Conservation (phyloP, 2,113 vertebrate species). For the Indicator maculatus region DNA sequence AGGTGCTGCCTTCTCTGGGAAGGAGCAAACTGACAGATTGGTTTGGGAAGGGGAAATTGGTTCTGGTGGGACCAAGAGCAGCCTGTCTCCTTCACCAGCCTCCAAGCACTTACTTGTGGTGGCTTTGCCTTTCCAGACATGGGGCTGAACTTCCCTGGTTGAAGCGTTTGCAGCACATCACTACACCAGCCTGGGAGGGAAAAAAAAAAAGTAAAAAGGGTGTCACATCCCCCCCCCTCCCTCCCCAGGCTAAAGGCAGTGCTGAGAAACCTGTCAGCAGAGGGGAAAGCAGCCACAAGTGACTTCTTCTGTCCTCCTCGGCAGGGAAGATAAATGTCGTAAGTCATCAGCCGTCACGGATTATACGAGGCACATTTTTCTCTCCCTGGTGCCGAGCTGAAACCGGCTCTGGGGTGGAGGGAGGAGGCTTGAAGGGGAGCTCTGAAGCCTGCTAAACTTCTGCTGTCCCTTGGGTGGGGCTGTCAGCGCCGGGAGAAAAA, state of each 20-base stretch:
- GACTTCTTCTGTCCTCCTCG: neutral
- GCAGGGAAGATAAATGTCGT: slow-evolving; percentile 64
- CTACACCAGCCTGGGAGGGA: neutral
- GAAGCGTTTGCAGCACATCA: neutral
- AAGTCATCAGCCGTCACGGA: slow-evolving; percentile 34
- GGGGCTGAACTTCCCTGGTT: neutral
- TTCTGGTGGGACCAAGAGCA: neutral
- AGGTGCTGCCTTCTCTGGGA: neutral
- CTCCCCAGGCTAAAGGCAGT: neutral
- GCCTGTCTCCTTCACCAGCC: neutral
- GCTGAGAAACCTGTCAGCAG: slow-evolving; percentile 16
- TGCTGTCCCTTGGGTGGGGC: neutral
- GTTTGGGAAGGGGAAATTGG: neutral
- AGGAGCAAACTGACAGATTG: neutral
- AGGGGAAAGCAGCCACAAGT: slow-evolving; percentile 51
- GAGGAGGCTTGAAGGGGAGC: neutral
- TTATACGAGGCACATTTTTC: slow-evolving; percentile 30
- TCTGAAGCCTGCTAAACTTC: neutral
- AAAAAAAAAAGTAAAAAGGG: neutral
- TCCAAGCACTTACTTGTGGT: neutral
- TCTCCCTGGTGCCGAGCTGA: neutral
- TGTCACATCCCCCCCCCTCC: neutral
- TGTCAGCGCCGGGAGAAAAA: neutral
- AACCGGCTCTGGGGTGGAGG: neutral
- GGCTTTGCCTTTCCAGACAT: neutral